Evolutionary conservation across 2,113 vertebrate genomes (phyloP).

Genomic region (Ginglymostoma cirratum): DNA sequence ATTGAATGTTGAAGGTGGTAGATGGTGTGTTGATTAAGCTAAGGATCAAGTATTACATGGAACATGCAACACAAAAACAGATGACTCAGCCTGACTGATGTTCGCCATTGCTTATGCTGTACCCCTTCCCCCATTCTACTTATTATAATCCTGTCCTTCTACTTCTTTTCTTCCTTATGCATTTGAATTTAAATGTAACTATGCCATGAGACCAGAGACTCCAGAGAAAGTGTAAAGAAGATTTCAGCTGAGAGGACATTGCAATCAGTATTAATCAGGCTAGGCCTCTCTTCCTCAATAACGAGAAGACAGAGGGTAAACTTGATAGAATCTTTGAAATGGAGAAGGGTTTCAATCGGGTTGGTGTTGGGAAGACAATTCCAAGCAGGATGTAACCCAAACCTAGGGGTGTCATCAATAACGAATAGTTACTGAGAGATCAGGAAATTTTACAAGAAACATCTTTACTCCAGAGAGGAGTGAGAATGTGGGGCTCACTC

Average conservation of each 20-base stretch:
- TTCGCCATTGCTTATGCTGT: too few species aligned
- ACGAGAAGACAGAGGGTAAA: too few species aligned
- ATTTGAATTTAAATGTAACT: not conserved
- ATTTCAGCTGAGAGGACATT: not conserved
- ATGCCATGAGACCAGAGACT: not conserved
- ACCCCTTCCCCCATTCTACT: not conserved
- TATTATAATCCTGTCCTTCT: not conserved
- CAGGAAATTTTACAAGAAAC: not conserved
- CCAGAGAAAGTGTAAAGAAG: not conserved
- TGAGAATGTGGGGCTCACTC: not conserved
- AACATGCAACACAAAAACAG: too few species aligned
- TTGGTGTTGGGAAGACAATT: not conserved
- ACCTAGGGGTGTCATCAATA: not conserved
- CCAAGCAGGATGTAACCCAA: not conserved
- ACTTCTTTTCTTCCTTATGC: not conserved
- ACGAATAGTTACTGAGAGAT: not conserved
- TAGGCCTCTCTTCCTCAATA: too few species aligned
- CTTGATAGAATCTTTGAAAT: not conserved
- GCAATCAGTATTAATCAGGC: too few species aligned
- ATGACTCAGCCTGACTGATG: too few species aligned
- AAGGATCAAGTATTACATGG: too few species aligned
- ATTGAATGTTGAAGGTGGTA: too few species aligned
- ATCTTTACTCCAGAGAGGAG: not conserved
- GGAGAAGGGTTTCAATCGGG: not conserved
- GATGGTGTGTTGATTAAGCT: too few species aligned